phyloP scores from a whole-genome alignment of 2,797 vertebrate genomes.

The Rhadinocentrus ornatus region DNA sequence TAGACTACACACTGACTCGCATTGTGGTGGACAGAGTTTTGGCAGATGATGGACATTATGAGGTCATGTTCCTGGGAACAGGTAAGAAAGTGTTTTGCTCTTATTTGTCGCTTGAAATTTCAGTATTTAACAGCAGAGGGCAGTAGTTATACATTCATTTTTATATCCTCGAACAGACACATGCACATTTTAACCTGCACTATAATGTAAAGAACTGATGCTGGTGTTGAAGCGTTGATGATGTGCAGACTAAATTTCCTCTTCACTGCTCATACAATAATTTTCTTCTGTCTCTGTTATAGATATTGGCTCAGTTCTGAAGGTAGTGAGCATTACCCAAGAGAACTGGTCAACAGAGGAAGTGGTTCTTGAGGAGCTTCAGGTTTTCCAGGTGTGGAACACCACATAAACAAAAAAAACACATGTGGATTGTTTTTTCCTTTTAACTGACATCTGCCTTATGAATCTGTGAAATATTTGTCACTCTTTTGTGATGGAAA shows the following conservation, averaged over 20 bases:
- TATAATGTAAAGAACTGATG: background rate
- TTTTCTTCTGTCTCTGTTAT: constrained; percentile 6
- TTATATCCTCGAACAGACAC: background rate
- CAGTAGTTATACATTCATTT: constrained; percentile 32
- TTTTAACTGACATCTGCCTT: constrained; percentile 16
- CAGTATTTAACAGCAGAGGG: constrained; percentile 68
- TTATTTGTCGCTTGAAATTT: background rate
- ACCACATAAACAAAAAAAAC: constrained; percentile 5
- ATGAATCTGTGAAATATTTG: constrained; percentile 31
- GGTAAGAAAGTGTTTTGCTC: constrained; percentile 75
- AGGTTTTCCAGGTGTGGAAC: constrained; percentile 90
- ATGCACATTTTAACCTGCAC: background rate
- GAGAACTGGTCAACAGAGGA: constrained; percentile 94
- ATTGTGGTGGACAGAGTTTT: constrained; percentile 93
- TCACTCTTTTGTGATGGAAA: constrained; percentile 3
- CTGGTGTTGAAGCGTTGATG: background rate
- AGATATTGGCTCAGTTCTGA: constrained; percentile 93
- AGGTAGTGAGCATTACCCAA: constrained; percentile 95
- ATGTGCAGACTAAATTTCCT: too few species aligned
- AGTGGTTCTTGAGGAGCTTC: constrained; percentile 93
- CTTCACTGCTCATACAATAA: background rate
- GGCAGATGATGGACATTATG: constrained; percentile 97
- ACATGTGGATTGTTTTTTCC: background rate
- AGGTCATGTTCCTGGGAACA: constrained; percentile 97
- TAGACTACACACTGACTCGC: constrained; percentile 92